Conservation (phyloP, 2,888 invertebrate species). For the Amiota communis region DNA sequence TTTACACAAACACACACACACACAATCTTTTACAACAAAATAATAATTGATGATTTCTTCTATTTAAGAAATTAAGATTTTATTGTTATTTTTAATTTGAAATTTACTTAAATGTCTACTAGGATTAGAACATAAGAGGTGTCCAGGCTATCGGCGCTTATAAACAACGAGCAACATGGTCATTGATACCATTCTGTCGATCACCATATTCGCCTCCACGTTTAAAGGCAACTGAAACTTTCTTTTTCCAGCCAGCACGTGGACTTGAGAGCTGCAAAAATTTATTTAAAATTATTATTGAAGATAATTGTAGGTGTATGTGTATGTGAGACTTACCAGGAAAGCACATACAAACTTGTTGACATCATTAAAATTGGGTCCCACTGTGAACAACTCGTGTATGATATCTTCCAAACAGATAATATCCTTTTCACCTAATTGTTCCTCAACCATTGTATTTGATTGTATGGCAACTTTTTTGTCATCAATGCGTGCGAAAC, state of each 20-base stretch:
- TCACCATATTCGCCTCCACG: conserved; percentile 73
- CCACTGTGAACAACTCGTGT: conserved; percentile 72
- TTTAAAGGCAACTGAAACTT: conserved; percentile 68
- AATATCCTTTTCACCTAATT: conserved; percentile 70
- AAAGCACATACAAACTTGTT: conserved; percentile 68
- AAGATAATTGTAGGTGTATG: neutral
- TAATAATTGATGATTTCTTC: neutral
- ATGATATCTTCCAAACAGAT: conserved; percentile 73
- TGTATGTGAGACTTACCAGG: conserved; percentile 70
- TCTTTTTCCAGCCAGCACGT: conserved; percentile 71
- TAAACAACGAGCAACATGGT: conserved; percentile 68
- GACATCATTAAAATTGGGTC: conserved; percentile 69
- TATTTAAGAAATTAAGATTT: conserved; percentile 28
- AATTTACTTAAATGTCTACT: conserved; percentile 51
- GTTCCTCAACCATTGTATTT: conserved; percentile 71
- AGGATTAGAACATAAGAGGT: conserved; percentile 28
- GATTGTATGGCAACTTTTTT: conserved; percentile 72
- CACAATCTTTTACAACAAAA: neutral
- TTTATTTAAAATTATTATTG: conserved; percentile 5
- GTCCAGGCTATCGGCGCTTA: too few species aligned
- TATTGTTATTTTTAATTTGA: conserved; percentile 30
- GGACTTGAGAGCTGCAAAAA: conserved; percentile 68
- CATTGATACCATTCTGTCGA: conserved; percentile 69
- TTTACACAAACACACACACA: neutral
- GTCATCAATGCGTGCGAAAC: conserved; percentile 67